Percentiles rank a stretch among this genome's conserved stretches.
Conservation (phyloP, 2,113 vertebrate genomes). For the Zosterops pallidus region DNA sequence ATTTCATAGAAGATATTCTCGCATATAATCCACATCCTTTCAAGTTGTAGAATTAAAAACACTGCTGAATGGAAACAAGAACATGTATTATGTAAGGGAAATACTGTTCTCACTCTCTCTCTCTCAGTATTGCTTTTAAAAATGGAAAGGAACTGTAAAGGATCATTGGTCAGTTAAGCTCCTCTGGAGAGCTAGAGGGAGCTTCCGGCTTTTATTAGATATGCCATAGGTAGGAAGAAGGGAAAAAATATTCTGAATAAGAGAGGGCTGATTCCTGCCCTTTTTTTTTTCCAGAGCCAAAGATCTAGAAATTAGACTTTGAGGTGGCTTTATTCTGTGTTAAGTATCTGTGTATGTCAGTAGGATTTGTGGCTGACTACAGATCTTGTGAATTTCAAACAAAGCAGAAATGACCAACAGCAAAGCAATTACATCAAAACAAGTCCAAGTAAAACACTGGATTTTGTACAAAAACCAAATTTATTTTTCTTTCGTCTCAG, state of each 20-base stretch:
- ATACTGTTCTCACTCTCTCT: slow-evolving; percentile 15
- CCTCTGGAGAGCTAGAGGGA: slow-evolving; percentile 72
- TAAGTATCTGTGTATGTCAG: not conserved
- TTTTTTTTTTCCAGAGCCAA: not conserved
- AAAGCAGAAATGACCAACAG: slow-evolving; percentile 1
- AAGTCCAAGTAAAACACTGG: slow-evolving; percentile 16
- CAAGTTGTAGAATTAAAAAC: slow-evolving; percentile 59
- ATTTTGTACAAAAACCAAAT: slow-evolving; percentile 21
- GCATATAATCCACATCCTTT: slow-evolving; percentile 63
- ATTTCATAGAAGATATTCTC: slow-evolving; percentile 68
- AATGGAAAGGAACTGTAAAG: slow-evolving; percentile 64
- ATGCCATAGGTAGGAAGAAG: not conserved
- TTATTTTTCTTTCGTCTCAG: not conserved
- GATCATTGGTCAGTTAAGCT: slow-evolving; percentile 69
- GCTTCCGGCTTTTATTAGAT: slow-evolving; percentile 69
- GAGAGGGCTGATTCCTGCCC: not conserved
- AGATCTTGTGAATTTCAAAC: slow-evolving; percentile 23
- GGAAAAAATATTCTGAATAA: not conserved
- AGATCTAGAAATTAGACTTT: not conserved
- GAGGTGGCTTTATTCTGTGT: not conserved
- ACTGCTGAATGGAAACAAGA: slow-evolving; percentile 54
- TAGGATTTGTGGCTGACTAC: not conserved
- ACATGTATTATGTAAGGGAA: slow-evolving; percentile 54
- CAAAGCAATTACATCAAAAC: slow-evolving; percentile 39
- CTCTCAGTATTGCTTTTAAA: slow-evolving; percentile 34